Evolutionary conservation across 2,888 invertebrate species (phyloP).

Genomic region (Kuschelorhynchus macadamiae): DNA sequence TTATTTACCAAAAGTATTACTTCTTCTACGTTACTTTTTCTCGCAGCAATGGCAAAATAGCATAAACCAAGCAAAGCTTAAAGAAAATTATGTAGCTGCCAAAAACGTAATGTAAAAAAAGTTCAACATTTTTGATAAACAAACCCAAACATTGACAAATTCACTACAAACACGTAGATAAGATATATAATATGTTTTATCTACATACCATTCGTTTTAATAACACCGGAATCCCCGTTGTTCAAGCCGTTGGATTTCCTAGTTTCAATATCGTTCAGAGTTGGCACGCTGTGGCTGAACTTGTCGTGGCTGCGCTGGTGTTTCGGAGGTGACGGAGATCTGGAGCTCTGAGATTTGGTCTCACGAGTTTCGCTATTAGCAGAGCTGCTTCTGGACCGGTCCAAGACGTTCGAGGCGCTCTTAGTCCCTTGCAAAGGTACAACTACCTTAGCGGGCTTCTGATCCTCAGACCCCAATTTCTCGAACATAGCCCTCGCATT

Average conservation of each 20-base stretch:
- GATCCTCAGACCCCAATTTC: conserved; percentile 84
- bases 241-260: conserved; percentile 59
- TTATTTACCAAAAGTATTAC: no score
- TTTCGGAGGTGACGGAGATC: conserved; percentile 53
- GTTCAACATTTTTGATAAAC: no score
- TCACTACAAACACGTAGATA: no score
- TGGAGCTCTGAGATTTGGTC: conserved; percentile 55
- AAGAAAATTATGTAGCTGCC: no score
- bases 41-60: no score
- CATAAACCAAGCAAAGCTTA: no score
- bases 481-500: conserved; percentile 93
- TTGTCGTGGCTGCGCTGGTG: conserved; percentile 58
- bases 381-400: conserved; percentile 76
- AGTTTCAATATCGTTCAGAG: conserved; percentile 63
- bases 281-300: conserved; percentile 71
- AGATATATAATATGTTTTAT: no score
- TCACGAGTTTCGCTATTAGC: conserved; percentile 73
- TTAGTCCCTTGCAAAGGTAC: conserved; percentile 66
- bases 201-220: conserved; percentile 57
- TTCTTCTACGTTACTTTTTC: no score
- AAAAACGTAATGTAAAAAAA: no score
- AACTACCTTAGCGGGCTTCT: conserved; percentile 54
- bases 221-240: conserved; percentile 31
- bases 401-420: conserved; percentile 70
- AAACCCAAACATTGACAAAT: no score